phyloP scores from a whole-genome alignment of 1,140 invertebrate genomes.

The Drosophila lowei region DNA sequence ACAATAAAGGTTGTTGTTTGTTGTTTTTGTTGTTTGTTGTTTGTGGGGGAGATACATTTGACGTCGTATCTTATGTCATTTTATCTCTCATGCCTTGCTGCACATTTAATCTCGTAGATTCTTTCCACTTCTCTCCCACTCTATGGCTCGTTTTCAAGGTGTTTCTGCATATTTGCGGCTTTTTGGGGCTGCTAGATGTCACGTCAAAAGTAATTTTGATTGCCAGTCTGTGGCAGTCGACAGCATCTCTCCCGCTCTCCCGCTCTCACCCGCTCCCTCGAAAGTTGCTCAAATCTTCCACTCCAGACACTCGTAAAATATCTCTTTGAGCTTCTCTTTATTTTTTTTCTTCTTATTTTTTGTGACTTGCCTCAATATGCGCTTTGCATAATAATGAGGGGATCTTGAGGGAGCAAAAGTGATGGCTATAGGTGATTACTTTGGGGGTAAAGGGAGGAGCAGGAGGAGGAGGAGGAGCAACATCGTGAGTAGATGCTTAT shows the following conservation, averaged over 20 bases:
- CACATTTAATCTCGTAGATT: conserved; percentile 68
- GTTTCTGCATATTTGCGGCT: conserved; percentile 69
- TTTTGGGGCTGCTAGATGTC: conserved; percentile 44
- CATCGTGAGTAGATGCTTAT: conserved; percentile 7
- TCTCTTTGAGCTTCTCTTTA: conserved; percentile 14
- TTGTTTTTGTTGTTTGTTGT: conserved; percentile 4
- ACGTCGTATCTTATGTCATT: conserved; percentile 69
- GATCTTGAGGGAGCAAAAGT: conserved; percentile 7
- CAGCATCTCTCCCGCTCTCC: conserved; percentile 13
- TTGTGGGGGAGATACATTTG: conserved; percentile 44
- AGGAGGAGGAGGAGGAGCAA: neutral
- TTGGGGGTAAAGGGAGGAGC: neutral
- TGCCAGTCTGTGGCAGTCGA: conserved; percentile 41
- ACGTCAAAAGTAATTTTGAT: conserved; percentile 71
- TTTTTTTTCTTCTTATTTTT: conserved; percentile 25
- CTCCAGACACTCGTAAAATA: conserved; percentile 33
- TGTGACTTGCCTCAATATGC: conserved; percentile 33
- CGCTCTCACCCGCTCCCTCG: conserved; percentile 1
- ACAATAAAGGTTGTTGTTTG: conserved; percentile 59
- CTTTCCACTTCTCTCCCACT: conserved; percentile 1
- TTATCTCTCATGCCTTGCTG: conserved; percentile 60
- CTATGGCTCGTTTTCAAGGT: conserved; percentile 21
- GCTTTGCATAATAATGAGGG: conserved; percentile 45
- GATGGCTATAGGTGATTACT: conserved; percentile 17
- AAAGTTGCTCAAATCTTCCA: conserved; percentile 31